Conservation (phyloP, 2,888 invertebrate species). For the Tricholauxania praeusta region DNA sequence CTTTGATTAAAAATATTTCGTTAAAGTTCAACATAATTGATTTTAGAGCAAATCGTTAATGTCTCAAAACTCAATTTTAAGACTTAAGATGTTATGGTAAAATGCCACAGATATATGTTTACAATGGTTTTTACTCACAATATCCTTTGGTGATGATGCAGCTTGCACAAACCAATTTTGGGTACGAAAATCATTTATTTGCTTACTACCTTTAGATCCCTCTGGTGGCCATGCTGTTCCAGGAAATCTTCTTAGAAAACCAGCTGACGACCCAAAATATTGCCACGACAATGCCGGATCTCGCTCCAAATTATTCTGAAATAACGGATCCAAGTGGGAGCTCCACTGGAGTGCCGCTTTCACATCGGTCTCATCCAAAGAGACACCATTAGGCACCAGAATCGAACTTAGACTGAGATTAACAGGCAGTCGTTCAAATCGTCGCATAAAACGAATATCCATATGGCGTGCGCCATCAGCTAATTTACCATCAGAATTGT, state of each 20-base stretch:
- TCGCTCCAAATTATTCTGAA: conserved; percentile 89
- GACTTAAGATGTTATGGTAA: too few species aligned
- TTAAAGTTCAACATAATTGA: too few species aligned
- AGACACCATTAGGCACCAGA: conserved; percentile 77
- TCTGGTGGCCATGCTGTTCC: conserved; percentile 93
- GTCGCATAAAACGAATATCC: conserved; percentile 80
- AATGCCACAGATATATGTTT: neutral
- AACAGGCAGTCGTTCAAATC: conserved; percentile 88
- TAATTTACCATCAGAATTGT: conserved; percentile 80
- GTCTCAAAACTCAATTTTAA: too few species aligned
- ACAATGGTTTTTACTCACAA: conserved; percentile 70
- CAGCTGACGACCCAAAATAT: conserved; percentile 96
- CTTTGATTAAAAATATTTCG: too few species aligned
- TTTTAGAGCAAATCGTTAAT: too few species aligned
- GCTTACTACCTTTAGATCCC: conserved; percentile 81
- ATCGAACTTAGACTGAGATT: conserved; percentile 89
- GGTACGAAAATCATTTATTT: conserved; percentile 93
- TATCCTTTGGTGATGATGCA: conserved; percentile 96
- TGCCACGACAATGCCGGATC: conserved; percentile 98
- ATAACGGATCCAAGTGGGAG: conserved; percentile 88
- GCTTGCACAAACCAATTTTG: conserved; percentile 97
- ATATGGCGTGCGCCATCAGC: conserved; percentile 79
- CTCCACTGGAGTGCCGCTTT: conserved; percentile 96
- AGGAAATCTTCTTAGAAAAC: conserved; percentile 95
- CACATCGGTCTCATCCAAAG: conserved; percentile 76